phyloP scores from a whole-genome alignment of 1,140 invertebrate species.

The Trigoniulus corallinus region DNA sequence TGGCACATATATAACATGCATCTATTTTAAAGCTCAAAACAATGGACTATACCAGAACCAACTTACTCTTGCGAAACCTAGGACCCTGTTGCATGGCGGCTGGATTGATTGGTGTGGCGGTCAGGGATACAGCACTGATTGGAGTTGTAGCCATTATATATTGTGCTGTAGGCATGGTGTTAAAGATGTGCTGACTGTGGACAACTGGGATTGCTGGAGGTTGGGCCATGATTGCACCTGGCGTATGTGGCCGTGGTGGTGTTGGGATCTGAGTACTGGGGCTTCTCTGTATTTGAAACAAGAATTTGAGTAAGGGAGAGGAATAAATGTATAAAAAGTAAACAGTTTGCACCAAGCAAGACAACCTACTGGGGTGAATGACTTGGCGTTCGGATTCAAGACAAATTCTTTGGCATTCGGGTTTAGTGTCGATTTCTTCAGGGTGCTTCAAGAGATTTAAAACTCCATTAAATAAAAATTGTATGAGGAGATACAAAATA shows the following conservation, averaged over 20 bases:
- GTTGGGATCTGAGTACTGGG: slow-evolving; percentile 40
- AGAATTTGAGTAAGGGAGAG: slow-evolving; percentile 13
- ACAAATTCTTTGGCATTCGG: slow-evolving; percentile 74
- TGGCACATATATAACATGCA: not conserved
- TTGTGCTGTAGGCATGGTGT: not conserved
- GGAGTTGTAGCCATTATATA: slow-evolving; percentile 3
- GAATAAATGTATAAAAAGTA: slow-evolving; percentile 8
- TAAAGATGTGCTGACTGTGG: slow-evolving; percentile 2
- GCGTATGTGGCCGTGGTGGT: slow-evolving; percentile 58
- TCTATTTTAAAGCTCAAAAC: too few species aligned
- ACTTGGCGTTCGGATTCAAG: slow-evolving; percentile 63
- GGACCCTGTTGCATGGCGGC: slow-evolving; percentile 17
- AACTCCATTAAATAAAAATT: slow-evolving; percentile 4
- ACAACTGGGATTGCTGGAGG: slow-evolving; percentile 4
- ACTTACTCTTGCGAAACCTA: slow-evolving; percentile 17
- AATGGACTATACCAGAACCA: too few species aligned
- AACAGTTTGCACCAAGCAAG: slow-evolving; percentile 6
- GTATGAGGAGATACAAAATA: not conserved
- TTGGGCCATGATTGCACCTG: slow-evolving; percentile 20
- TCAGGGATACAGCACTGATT: slow-evolving; percentile 16
- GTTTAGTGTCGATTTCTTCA: slow-evolving; percentile 65
- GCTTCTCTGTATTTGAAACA: slow-evolving; percentile 39
- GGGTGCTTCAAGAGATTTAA: slow-evolving; percentile 20
- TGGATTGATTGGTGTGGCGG: slow-evolving; percentile 26
- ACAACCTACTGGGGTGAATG: slow-evolving; percentile 59